Conservation (phyloP, 2,113 vertebrate species). For the Rhombomys opimus region DNA sequence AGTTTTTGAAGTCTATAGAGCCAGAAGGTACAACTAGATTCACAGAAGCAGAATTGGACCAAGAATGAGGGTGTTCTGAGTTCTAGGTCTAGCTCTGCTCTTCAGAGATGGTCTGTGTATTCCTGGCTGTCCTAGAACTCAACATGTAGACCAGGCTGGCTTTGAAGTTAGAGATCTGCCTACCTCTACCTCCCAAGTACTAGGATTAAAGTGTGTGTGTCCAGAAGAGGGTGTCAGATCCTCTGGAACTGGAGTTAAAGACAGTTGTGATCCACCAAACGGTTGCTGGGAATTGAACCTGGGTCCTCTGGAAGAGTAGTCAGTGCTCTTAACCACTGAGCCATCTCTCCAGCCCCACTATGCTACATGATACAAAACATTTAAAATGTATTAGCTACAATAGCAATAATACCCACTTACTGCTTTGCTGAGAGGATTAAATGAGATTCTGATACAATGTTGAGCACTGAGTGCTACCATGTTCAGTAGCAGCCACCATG, state of each 20-base stretch:
- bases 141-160: not conserved
- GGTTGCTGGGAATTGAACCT: not conserved
- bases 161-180: not conserved
- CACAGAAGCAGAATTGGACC: not conserved
- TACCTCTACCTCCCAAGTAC: not conserved
- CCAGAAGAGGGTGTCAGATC: not conserved
- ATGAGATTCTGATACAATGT: not conserved
- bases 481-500: not conserved
- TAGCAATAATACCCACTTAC: not conserved
- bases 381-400: not conserved
- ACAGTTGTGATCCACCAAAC: not conserved
- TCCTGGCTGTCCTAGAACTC: not conserved
- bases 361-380: not conserved
- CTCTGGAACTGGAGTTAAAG: not conserved
- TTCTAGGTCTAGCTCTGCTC: not conserved
- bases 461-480: not conserved
- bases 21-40: not conserved
- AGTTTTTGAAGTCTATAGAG: not conserved
- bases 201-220: not conserved
- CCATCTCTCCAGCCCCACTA: not conserved
- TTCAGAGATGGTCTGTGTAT: not conserved
- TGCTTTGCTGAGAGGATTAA: not conserved
- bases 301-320: not conserved
- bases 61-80: not conserved
- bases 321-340: not conserved